phyloP scores from a whole-genome alignment of 2,113 vertebrate genomes.

The Petaurus breviceps region DNA sequence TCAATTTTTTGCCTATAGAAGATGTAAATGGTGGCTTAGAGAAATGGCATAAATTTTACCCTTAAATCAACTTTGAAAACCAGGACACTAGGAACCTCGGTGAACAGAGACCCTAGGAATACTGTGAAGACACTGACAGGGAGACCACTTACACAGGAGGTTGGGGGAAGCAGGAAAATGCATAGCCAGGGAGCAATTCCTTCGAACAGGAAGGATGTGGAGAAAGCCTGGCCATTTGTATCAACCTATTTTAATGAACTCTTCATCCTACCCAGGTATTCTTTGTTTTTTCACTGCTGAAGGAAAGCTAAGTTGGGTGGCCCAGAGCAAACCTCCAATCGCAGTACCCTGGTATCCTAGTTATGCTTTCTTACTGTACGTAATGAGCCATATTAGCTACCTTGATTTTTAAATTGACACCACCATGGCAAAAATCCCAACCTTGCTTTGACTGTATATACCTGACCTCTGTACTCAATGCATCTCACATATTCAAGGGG shows the following conservation, averaged over 20 bases:
- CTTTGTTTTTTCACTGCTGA: not conserved
- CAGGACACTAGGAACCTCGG: not conserved
- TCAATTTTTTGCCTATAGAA: not conserved
- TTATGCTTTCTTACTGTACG: not conserved
- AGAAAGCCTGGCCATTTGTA: not conserved
- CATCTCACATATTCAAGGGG: conserved; percentile 44
- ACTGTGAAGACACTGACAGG: not conserved
- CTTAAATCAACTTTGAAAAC: not conserved
- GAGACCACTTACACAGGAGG: not conserved
- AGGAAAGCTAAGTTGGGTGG: not conserved
- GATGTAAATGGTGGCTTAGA: not conserved
- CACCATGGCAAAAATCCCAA: conserved; percentile 29
- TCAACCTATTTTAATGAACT: not conserved
- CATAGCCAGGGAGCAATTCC: not conserved
- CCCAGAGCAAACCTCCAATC: not conserved
- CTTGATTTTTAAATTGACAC: conserved; percentile 40
- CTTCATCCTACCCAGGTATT: not conserved
- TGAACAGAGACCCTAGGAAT: not conserved
- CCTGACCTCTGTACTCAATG: not conserved
- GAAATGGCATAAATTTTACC: not conserved
- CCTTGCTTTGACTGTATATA: conserved; percentile 21
- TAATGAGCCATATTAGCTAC: not conserved
- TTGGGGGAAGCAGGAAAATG: not conserved
- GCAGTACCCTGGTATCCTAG: not conserved
- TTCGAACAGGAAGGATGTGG: not conserved